Conservation (phyloP, 2,888 invertebrate genomes). For the Dorcus hopei region DNA sequence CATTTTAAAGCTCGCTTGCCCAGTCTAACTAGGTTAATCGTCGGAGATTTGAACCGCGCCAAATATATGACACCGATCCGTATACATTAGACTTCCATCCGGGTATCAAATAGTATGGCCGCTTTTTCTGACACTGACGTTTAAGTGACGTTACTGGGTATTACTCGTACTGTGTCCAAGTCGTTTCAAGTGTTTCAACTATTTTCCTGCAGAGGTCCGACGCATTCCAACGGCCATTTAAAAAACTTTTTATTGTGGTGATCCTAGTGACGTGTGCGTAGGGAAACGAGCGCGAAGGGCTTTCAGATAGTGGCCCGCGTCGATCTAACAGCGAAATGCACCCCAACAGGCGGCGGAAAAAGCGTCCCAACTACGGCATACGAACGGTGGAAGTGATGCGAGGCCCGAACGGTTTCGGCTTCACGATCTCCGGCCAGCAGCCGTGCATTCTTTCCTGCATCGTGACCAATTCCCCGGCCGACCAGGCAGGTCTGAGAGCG, state of each 20-base stretch:
- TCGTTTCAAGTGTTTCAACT: neutral
- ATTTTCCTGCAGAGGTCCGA: slow-evolving; percentile 9
- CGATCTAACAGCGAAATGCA: slow-evolving; percentile 50
- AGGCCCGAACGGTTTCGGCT: slow-evolving; percentile 91
- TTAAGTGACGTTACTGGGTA: too few relatives aligned
- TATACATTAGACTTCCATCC: too few relatives aligned
- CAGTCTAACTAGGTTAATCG: too few relatives aligned
- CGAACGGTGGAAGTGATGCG: slow-evolving; percentile 81
- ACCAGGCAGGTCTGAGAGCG: slow-evolving; percentile 82
- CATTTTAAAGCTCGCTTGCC: too few relatives aligned
- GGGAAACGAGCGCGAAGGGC: slow-evolving; percentile 11
- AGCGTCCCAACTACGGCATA: slow-evolving; percentile 70
- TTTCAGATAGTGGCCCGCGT: neutral
- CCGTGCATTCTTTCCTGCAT: slow-evolving; percentile 95
- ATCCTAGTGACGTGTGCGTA: slow-evolving; percentile 34
- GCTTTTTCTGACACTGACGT: too few relatives aligned
- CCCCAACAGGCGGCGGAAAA: slow-evolving; percentile 64
- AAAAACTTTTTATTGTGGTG: slow-evolving; percentile 36
- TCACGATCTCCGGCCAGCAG: slow-evolving; percentile 94
- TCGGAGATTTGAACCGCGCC: too few relatives aligned
- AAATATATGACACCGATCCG: too few relatives aligned
- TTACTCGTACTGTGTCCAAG: too few relatives aligned
- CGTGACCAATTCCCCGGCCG: slow-evolving; percentile 85
- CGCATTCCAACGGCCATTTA: slow-evolving; percentile 39
- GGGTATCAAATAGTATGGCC: too few relatives aligned